These are phyloP conservation scores for Spodoptera litura DNA, from an alignment of 1,140 invertebrate genomes.

Conservation along the genomic window DNA sequence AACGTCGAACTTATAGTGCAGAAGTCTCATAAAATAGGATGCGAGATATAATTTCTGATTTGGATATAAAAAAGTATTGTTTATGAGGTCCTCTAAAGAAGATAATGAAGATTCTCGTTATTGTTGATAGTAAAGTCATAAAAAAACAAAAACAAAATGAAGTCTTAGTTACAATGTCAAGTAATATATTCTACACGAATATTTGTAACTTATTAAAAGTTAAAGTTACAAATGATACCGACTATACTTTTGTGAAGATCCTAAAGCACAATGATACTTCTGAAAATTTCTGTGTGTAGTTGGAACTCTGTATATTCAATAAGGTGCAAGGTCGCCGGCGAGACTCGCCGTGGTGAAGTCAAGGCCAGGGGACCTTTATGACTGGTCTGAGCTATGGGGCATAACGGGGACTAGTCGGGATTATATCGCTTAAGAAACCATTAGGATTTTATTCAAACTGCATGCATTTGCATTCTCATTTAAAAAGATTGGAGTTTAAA, in stretches of 20 bases:
- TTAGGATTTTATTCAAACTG: not conserved
- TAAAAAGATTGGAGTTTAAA: not conserved
- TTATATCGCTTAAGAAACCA: not conserved
- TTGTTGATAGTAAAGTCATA: no score
- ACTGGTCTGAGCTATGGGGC: slow-evolving; percentile 19
- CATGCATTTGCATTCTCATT: no score
- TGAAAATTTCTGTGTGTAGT: not conserved
- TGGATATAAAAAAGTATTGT: no score
- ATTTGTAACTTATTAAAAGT: no score
- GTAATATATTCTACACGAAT: no score
- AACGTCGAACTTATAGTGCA: not conserved
- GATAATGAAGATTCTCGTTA: no score
- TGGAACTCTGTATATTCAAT: slow-evolving; percentile 32
- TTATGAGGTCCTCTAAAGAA: no score
- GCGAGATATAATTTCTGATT: no score
- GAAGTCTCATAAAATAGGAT: not conserved
- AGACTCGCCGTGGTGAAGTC: slow-evolving; percentile 31
- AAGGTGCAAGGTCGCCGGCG: slow-evolving; percentile 42
- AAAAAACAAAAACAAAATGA: no score
- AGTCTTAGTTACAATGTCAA: no score
- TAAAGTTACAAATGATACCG: no score
- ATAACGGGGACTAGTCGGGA: slow-evolving; percentile 20
- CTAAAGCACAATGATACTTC: not conserved
- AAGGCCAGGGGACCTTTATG: slow-evolving; percentile 35
- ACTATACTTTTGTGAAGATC: not conserved